Base-by-base conservation (phyloP, 1,140 invertebrate genomes). In the Homarus americanus region DNA sequence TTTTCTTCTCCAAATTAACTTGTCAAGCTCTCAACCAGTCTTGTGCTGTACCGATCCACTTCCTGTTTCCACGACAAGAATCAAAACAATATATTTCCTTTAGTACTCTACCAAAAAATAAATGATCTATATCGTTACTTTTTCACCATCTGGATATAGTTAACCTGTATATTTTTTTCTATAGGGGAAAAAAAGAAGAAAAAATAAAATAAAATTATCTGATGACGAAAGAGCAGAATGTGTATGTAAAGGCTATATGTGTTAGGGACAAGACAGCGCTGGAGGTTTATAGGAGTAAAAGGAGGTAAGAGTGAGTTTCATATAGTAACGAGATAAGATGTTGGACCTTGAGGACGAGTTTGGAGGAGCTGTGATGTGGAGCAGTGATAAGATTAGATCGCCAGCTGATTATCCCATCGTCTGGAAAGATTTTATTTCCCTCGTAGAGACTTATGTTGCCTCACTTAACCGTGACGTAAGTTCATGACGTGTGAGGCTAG, bases 351-450 rank as follows among this genome's bases (percentile, higher is more conserved):
- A 38, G 34, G 79, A 41, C 44, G 44, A 58, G 79, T 32, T 24
- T 38, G 63, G 36, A 66, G 34, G 63, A 69, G 34, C 36, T 17
- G n/a, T 20, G 58, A 66, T 66, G 34, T 66, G 49, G 58, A 66
- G 32, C 34, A 38, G 34, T 34, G 82, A 83, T 83, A 83, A 83
- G 44, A 72, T 69, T 40, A 83, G 82, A 83, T 83, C 82, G 34
- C 38, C 82, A 83, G 53, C 58, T 36, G 82, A 82, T 82, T 82
- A 53, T 34, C 44, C 53, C 53, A 82, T 82, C 79, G 34, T 82
- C 79, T 82, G 79, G 79, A 53, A 82, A 63, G 79, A 78, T 69
- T 69, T 69, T 69, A 69, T 69, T 69, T 69, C 66, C 66, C 20
- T 69, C 66, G 32, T 69, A 24, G 5, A 34, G 5, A 34, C 66